Percentiles rank a stretch among this genome's conserved stretches.
Conservation (phyloP, 1,140 invertebrate species). For the Pseudomyrmex cubaensis region DNA sequence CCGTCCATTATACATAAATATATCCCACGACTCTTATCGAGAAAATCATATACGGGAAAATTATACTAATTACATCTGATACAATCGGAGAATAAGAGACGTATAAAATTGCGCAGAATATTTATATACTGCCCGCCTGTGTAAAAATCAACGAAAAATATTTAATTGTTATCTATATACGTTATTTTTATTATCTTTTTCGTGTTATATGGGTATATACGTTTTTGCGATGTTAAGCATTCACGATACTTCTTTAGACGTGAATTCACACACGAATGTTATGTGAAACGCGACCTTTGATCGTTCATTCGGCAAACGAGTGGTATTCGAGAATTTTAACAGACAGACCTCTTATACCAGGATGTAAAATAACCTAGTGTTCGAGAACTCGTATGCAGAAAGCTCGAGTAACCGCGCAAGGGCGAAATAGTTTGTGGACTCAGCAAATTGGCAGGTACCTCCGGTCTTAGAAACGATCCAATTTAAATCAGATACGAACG, state of each 20-base stretch:
- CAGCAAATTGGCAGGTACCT: conserved; percentile 62
- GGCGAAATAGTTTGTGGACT: conserved; percentile 65
- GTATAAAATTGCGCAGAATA: conserved; percentile 14
- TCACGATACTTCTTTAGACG: not conserved
- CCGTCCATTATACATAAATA: conserved; percentile 37
- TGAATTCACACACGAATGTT: not conserved
- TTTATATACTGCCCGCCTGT: too few species aligned
- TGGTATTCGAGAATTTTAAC: conserved; percentile 32
- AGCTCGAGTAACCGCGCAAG: conserved; percentile 24
- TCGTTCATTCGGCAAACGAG: conserved; percentile 7
- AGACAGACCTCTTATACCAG: not conserved
- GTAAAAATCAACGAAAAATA: conserved; percentile 7
- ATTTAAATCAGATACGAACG: conserved; percentile 69
- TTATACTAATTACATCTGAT: conserved; percentile 37
- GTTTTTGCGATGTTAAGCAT: not conserved
- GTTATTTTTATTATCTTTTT: not conserved
- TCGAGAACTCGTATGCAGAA: conserved; percentile 18
- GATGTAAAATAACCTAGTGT: conserved; percentile 6
- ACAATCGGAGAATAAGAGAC: conserved; percentile 10
- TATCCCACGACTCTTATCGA: conserved; percentile 9
- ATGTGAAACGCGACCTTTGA: not conserved
- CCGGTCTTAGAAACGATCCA: conserved; percentile 60
- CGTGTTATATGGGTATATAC: not conserved
- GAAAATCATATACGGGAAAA: conserved; percentile 30
- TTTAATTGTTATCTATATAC: not conserved